Percentiles rank a stretch among this genome's conserved stretches.
These are phyloP conservation scores for Galerucella nymphaeae DNA, from an alignment of 2,888 invertebrate species.

Conservation along the genomic window DNA sequence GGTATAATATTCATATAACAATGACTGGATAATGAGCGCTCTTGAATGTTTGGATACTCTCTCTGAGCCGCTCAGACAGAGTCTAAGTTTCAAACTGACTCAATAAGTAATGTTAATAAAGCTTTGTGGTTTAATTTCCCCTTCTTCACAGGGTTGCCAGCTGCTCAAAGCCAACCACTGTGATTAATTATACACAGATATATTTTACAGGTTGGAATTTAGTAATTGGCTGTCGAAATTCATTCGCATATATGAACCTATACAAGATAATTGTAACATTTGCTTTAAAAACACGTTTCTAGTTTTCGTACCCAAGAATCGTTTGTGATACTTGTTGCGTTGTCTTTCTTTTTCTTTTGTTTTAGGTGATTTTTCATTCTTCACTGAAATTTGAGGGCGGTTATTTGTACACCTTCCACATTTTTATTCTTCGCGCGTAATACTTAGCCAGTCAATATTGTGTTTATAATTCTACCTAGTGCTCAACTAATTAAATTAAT, in stretches of 20 bases:
- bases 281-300: neutral
- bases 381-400: neutral
- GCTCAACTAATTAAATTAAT: neutral
- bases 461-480: neutral
- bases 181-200: neutral
- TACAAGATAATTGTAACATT: too few relatives aligned
- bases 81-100: neutral
- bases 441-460: neutral
- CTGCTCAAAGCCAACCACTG: neutral
- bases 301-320: neutral
- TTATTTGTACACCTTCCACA: neutral
- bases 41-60: conserved; percentile 13
- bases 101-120: conserved; percentile 12
- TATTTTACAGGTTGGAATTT: neutral
- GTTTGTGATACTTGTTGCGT: neutral
- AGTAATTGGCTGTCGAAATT: neutral
- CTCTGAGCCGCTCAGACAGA: neutral
- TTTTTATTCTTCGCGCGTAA: neutral
- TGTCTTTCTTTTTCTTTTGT: neutral
- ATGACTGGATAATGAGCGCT: conserved; percentile 33
- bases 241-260: too few relatives aligned
- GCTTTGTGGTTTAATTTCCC: neutral
- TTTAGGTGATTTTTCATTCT: neutral
- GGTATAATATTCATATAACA: conserved; percentile 27
- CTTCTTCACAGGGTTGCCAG: neutral